These are phyloP conservation scores for Drosophila equinoxialis DNA, from an alignment of 1,140 invertebrate genomes.

Conservation along the genomic window DNA sequence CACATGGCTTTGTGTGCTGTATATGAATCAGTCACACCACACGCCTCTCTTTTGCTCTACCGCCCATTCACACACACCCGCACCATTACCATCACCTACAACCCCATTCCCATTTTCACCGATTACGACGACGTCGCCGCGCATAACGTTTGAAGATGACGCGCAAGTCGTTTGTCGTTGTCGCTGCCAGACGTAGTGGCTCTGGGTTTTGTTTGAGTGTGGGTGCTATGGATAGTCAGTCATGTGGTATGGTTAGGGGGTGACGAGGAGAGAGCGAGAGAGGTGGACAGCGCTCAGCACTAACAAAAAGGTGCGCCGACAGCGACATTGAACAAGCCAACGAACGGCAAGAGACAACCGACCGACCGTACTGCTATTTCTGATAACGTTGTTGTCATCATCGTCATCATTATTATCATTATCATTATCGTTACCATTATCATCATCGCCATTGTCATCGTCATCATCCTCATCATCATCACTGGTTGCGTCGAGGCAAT, in stretches of 20 bases:
- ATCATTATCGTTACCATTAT: slow-evolving; percentile 52
- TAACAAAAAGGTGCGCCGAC: slow-evolving; percentile 59
- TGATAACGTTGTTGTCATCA: slow-evolving; percentile 69
- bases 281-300: slow-evolving; percentile 34
- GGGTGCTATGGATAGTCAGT: slow-evolving; percentile 21
- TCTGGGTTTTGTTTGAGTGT: slow-evolving; percentile 53
- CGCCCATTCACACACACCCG: background rate
- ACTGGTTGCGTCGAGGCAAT: slow-evolving; percentile 67
- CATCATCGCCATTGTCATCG: slow-evolving; percentile 50
- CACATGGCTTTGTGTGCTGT: background rate
- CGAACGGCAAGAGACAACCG: slow-evolving; percentile 41
- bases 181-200: slow-evolving; percentile 68
- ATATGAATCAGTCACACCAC: slow-evolving; percentile 3
- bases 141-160: slow-evolving; percentile 72
- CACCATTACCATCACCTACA: background rate
- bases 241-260: background rate
- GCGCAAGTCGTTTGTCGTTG: slow-evolving; percentile 54
- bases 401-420: slow-evolving; percentile 17
- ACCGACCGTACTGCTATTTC: slow-evolving; percentile 24
- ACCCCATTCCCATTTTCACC: slow-evolving; percentile 15
- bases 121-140: slow-evolving; percentile 54
- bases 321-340: slow-evolving; percentile 66
- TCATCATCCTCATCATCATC: slow-evolving; percentile 48
- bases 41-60: slow-evolving; percentile 34
- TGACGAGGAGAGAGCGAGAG: background rate